A percentile compares a stretch with the other conserved stretches of the same genome.
These are phyloP conservation scores for Diplodus sargus DNA, from an alignment of 2,797 vertebrate species.

Conservation along the genomic window DNA sequence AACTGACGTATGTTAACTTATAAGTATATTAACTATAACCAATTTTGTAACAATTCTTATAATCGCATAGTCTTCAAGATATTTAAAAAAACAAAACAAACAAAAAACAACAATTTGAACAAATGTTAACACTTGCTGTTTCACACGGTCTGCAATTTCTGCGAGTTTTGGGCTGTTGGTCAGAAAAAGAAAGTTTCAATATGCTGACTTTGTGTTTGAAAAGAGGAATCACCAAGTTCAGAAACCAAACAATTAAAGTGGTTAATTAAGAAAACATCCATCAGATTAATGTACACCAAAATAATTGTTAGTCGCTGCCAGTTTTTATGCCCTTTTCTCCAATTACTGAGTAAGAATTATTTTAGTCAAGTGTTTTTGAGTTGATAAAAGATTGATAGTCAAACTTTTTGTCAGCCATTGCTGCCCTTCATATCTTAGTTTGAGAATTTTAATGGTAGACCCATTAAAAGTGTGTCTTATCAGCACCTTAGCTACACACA, in stretches of 20 bases:
- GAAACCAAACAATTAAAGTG: neutral
- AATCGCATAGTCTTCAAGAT: neutral
- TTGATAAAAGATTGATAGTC: neutral
- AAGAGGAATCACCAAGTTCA: too few species aligned
- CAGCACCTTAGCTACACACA: neutral
- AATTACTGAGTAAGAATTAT: neutral
- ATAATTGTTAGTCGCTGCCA: neutral
- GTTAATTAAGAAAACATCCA: neutral
- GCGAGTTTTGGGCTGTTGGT: neutral
- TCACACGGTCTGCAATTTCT: neutral
- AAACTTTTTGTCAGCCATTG: neutral
- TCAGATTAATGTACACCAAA: neutral
- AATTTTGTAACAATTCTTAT: neutral
- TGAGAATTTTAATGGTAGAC: neutral
- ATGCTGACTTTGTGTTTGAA: too few species aligned
- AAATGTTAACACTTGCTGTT: neutral
- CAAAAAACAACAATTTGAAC: too few species aligned
- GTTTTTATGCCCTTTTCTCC: neutral
- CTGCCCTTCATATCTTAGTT: neutral
- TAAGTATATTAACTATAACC: neutral
- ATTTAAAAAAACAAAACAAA: fast-evolving
- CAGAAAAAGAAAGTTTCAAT: neutral
- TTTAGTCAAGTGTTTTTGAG: neutral
- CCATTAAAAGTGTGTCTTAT: neutral
- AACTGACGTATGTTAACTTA: neutral